A percentile compares a stretch with the other conserved stretches of the same genome.
phyloP scores from a whole-genome alignment of 1,140 invertebrate species.

The Caenorhabditis briggsae region DNA sequence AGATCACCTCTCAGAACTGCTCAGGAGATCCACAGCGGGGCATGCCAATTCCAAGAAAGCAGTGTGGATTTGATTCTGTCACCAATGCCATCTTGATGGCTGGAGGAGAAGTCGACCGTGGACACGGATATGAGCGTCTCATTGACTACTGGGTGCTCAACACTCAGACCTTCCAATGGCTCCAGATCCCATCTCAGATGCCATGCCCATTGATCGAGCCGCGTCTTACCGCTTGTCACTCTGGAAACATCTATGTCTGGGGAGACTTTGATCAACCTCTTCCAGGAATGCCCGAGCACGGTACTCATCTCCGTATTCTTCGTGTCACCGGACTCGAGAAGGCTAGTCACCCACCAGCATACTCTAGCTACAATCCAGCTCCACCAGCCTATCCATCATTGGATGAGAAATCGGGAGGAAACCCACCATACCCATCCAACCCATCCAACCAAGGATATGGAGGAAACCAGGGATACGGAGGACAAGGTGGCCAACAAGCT shows the following conservation, averaged over 20 bases:
- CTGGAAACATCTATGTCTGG: slow-evolving; percentile 77
- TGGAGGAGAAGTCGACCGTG: slow-evolving; percentile 77
- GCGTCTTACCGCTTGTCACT: slow-evolving; percentile 75
- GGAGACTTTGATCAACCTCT: slow-evolving; percentile 77
- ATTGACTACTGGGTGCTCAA: slow-evolving; percentile 77
- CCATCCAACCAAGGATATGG: slow-evolving; percentile 1
- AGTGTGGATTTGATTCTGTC: slow-evolving; percentile 74
- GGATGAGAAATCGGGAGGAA: slow-evolving; percentile 13
- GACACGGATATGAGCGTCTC: slow-evolving; percentile 70
- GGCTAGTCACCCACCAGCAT: slow-evolving; percentile 59
- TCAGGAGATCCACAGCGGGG: slow-evolving; percentile 72
- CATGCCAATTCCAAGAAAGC: slow-evolving; percentile 73
- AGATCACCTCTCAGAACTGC: slow-evolving; percentile 74
- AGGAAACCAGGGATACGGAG: not conserved
- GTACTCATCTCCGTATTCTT: slow-evolving; percentile 76
- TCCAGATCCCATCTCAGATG: slow-evolving; percentile 76
- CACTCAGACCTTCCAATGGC: slow-evolving; percentile 70
- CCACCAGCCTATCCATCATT: slow-evolving; percentile 35
- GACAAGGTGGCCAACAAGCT: slow-evolving; percentile 52
- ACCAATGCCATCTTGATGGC: slow-evolving; percentile 75
- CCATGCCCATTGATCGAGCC: slow-evolving; percentile 76
- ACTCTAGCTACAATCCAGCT: slow-evolving; percentile 58
- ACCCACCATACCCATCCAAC: slow-evolving; percentile 25
- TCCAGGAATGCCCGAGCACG: slow-evolving; percentile 75
- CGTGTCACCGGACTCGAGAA: slow-evolving; percentile 59